phyloP scores from a whole-genome alignment of 30 jellyfish, hydroid and myxozoan species.

The Pseudorhiza aurosa region DNA sequence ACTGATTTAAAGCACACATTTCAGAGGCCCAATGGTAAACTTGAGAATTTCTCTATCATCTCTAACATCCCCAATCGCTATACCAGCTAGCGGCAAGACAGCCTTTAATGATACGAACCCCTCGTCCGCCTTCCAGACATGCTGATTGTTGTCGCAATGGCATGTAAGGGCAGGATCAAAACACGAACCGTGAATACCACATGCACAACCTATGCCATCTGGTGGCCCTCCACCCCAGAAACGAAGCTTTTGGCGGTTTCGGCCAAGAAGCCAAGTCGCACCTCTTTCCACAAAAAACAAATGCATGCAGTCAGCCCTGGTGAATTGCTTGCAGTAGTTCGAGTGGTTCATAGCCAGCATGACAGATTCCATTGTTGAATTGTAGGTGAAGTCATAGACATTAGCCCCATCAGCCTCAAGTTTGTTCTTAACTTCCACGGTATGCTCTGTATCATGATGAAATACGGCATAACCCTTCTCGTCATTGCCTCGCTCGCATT shows the following conservation, averaged over 20 bases:
- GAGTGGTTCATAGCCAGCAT: neutral
- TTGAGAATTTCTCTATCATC: constrained; percentile 2
- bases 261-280: constrained; percentile 21
- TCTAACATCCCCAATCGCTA: constrained; percentile 27
- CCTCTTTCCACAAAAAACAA: constrained; percentile 17
- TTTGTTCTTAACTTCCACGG: neutral
- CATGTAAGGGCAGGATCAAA: neutral
- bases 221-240: constrained; percentile 52
- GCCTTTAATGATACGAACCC: constrained; percentile 18
- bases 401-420: constrained; percentile 4
- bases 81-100: constrained; percentile 42
- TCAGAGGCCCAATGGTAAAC: constrained; percentile 30
- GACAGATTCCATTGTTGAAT: neutral
- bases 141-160: constrained; percentile 8
- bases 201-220: constrained; percentile 13
- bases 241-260: constrained; percentile 1
- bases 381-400: neutral
- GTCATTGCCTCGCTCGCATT: neutral
- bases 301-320: constrained; percentile 11
- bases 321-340: constrained; percentile 2
- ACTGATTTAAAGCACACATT: no score
- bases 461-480: constrained; percentile 11
- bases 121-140: neutral
- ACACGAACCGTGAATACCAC: constrained; percentile 3
- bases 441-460: constrained; percentile 29